Percentiles rank a stretch among this genome's conserved stretches.
Evolutionary conservation across 2,113 vertebrate species (phyloP).

Genomic region (Tragelaphus imberbis): DNA sequence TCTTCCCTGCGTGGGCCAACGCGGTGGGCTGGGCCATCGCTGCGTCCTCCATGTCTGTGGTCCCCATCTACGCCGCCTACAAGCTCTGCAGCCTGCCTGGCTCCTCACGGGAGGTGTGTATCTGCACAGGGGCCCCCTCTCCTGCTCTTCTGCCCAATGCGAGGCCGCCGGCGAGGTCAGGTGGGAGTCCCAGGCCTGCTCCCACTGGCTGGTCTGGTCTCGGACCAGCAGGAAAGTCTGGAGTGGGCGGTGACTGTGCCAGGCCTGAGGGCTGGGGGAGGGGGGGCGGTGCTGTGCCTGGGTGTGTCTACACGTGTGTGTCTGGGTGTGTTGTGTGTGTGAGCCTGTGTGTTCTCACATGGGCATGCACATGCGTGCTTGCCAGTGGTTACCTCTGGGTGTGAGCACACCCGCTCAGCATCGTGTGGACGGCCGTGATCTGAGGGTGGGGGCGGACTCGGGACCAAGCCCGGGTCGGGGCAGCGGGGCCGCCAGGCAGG

Average conservation of each 20-base stretch:
- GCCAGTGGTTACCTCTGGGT: neutral
- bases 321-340: neutral
- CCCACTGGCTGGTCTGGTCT: accelerated
- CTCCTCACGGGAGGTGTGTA: conserved; percentile 86
- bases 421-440: accelerated
- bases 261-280: accelerated
- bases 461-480: neutral
- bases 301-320: no score
- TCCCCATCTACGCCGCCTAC: conserved; percentile 91
- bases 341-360: no score
- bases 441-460: accelerated
- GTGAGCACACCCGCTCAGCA: neutral
- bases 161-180: neutral
- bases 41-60: conserved; percentile 90
- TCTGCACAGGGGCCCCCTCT: accelerated
- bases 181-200: neutral
- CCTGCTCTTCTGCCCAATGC: accelerated
- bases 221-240: neutral
- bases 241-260: accelerated
- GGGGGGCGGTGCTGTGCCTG: neutral
- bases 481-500: accelerated
- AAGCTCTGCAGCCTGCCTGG: conserved; percentile 88
- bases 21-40: conserved; percentile 88
- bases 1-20: conserved; percentile 90
- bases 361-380: neutral